Base-by-base conservation (phyloP, 2,797 vertebrate species). In the Sparus aurata region DNA sequence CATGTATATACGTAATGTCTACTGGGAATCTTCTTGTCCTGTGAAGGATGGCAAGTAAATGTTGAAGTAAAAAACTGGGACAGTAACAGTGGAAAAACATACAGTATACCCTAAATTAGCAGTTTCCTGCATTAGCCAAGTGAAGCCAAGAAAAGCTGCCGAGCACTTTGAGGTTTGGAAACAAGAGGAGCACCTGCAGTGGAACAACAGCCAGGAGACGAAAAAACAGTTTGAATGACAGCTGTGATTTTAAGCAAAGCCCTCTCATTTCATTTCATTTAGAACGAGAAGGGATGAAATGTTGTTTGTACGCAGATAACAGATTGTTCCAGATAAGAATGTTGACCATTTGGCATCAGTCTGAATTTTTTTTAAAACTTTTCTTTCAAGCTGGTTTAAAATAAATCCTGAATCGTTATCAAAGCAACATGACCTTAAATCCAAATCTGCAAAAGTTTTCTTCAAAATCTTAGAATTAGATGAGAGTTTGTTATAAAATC, bases 111-210 rank as follows among this genome's bases (percentile, higher is more conserved):
- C 22, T 45, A 18, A 77, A 80, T 18, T n/a, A 58, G 64, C 47
- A 43, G 22, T 27, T 77, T 74, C 65, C 73, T 68, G 50, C 1
- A 1, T 69, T 65, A 17, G 41, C 38, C n/a, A 50, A 52, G 1
- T 2, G 16, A 41, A 63, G 69, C 61, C 61, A 71, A 73, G 25
- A 68, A 64, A 62, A 75, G 75, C 62, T 61, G 62, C 46, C 49
- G 38, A 64, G 55, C 25, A 41, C 38, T 69, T 17, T 65, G 43
- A 60, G 20, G 41, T 55, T 60, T 57, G 23, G 11, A 64, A 27
- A 50, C 0, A 0, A 11, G 25, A 49, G 25, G 30, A 50, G 43
- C 69, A 66, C 74, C 66, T 74, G 43, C 47, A 61, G 41, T 15
- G 53, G 27, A 73, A 69, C 30, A 65, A 23, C 63, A 23, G 9